phyloP scores from a whole-genome alignment of 2,888 invertebrate genomes.

The Formica aserva region DNA sequence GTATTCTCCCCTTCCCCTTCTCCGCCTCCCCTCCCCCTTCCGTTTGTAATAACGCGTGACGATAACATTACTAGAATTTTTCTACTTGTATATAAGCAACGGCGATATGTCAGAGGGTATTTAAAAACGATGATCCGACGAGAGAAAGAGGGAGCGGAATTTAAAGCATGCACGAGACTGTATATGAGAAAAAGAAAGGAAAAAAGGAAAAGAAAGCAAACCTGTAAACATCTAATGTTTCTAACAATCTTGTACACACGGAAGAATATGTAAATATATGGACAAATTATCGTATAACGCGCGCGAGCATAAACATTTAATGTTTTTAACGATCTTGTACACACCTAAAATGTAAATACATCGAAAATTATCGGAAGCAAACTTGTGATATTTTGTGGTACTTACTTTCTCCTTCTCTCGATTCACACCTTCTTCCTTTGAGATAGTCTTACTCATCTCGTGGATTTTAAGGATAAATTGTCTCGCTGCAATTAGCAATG shows the following conservation, averaged over 20 bases:
- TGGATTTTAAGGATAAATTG: constrained; percentile 8
- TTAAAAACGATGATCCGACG: constrained; percentile 14
- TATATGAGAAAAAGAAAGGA: constrained; percentile 51
- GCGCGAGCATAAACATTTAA: constrained; percentile 84
- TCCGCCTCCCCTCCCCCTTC: background rate
- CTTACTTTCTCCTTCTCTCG: constrained; percentile 61
- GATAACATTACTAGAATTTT: constrained; percentile 79
- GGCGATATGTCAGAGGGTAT: constrained; percentile 55
- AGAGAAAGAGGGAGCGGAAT: constrained; percentile 57
- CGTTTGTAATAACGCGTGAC: constrained; percentile 74
- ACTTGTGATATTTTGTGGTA: constrained; percentile 59
- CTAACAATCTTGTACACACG: constrained; percentile 85
- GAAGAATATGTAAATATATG: constrained; percentile 84
- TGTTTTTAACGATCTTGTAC: constrained; percentile 85
- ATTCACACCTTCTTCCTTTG: constrained; percentile 25
- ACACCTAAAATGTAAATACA: constrained; percentile 85
- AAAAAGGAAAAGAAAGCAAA: constrained; percentile 68
- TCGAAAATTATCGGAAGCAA: constrained; percentile 82
- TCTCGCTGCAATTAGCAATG: background rate
- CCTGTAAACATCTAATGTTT: constrained; percentile 84
- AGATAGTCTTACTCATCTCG: background rate
- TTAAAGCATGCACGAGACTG: constrained; percentile 65
- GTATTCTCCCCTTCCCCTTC: constrained; percentile 57
- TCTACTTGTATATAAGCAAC: constrained; percentile 81
- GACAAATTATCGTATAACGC: constrained; percentile 82